A percentile compares a stretch with the other conserved stretches of the same genome.
These are phyloP conservation scores for Tiliqua scincoides DNA, from an alignment of 2,113 vertebrate genomes.

Conservation along the genomic window DNA sequence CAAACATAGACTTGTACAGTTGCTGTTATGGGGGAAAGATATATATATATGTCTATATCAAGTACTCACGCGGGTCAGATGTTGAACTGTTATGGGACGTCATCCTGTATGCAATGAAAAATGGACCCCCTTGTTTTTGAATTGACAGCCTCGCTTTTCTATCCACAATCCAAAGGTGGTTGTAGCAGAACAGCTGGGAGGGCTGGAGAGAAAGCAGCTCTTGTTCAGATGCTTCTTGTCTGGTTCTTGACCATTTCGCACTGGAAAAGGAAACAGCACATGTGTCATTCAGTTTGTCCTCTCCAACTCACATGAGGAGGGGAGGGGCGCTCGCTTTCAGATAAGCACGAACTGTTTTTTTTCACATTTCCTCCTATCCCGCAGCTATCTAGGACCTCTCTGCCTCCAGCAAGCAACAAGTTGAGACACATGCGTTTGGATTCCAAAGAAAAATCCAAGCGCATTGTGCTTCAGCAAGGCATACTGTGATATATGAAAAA, in stretches of 20 bases:
- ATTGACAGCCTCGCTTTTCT: conserved; percentile 47
- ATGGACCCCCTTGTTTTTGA: conserved; percentile 48
- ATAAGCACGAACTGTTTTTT: conserved; percentile 73
- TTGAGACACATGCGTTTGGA: conserved; percentile 55
- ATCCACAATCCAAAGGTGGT: conserved; percentile 47
- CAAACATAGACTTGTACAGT: conserved; percentile 29
- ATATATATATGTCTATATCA: not conserved
- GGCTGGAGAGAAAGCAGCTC: conserved; percentile 64
- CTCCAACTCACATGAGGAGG: conserved; percentile 71
- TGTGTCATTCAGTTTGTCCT: conserved; percentile 72
- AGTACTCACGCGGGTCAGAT: conserved; percentile 72
- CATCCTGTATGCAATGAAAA: conserved; percentile 66
- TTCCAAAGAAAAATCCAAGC: conserved; percentile 34
- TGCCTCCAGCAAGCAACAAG: conserved; percentile 39
- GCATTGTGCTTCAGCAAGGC: not conserved
- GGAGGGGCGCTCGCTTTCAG: conserved; percentile 76
- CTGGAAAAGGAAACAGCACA: conserved; percentile 75
- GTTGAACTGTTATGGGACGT: conserved; percentile 60
- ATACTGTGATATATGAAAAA: not conserved
- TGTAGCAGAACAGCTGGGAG: conserved; percentile 52
- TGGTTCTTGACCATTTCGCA: conserved; percentile 68
- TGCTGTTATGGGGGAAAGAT: conserved; percentile 12
- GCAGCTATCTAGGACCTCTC: conserved; percentile 36
- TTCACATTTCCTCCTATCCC: conserved; percentile 51
- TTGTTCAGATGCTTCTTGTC: conserved; percentile 61